Evolutionary conservation across 2,113 vertebrate genomes (phyloP), one percentile per base, ranked within the genome.

Genomic region (Dromas ardeola): DNA sequence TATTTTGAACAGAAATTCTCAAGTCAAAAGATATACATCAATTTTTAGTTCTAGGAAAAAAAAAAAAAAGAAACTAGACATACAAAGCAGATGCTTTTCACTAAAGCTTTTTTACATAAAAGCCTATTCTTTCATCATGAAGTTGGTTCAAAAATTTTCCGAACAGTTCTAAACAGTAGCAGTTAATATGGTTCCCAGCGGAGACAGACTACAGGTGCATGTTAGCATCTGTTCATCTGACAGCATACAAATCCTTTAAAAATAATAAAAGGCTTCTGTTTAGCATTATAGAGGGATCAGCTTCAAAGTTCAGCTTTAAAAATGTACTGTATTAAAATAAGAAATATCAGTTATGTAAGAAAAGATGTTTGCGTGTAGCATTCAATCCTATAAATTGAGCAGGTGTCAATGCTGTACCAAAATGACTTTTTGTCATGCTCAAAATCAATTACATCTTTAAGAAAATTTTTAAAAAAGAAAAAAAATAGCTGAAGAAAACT

Each of bases 1-100:
- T 95, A 93, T 95, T 97, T 97, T 96, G 93, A 96, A 93, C 86
- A 97, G 89, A 97, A 96, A 95, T 96, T 97, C 95, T 95, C 91
- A 94, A 95, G 83, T 97, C 87, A 95, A 86, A 95, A 96, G 89
- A 91, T 77, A 45, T 55, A 92, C 82, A 95, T 93, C 77, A 97
- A 92, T 97, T 97, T 97, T 97, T 96, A 97, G 94, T 95, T 87
- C 81, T 94, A 89, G 81, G 2, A 42, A 94, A 92, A 93, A 92
- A 90, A 88, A 52, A 17, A 13, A 18, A 15, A 5, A 2, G 5
- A 65, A 91, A 17, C 43, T 88, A 93, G 67, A 94, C 73, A 81
- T 88, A 86, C 63, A 93, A 96, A 94, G 92, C 92, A 97, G 86
- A 92, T 82, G 89, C 93, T 96, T 94, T 97, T 95, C 0, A 0